Evolutionary conservation across 2,113 vertebrate species (phyloP).

Genomic region (Elephas maximus): DNA sequence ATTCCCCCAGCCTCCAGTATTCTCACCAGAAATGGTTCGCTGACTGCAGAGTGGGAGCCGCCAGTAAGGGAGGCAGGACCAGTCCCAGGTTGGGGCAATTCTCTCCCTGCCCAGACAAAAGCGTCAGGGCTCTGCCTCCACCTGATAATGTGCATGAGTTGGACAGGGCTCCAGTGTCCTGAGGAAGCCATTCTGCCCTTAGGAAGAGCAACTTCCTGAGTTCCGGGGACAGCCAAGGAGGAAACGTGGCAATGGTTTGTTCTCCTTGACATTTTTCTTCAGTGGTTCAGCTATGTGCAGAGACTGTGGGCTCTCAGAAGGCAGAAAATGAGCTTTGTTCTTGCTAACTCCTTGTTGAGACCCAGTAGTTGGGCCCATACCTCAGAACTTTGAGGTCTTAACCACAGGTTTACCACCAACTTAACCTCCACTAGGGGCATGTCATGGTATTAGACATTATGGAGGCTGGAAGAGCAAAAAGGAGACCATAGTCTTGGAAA

Average conservation of each 20-base stretch:
- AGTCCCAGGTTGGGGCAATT: background rate
- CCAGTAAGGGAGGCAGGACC: background rate
- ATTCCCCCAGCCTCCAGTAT: background rate
- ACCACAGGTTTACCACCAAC: background rate
- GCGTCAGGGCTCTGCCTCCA: background rate
- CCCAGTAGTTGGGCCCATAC: background rate
- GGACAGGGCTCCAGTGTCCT: slow-evolving; percentile 2
- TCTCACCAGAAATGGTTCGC: background rate
- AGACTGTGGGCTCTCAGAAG: background rate
- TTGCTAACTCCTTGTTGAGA: background rate
- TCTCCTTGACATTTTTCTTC: slow-evolving; percentile 30
- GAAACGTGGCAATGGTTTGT: slow-evolving; percentile 34
- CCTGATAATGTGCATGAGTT: background rate
- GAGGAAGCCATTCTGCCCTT: slow-evolving; percentile 26
- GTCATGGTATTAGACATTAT: background rate
- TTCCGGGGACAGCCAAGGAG: background rate
- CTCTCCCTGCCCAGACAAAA: background rate
- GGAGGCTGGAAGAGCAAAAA: background rate
- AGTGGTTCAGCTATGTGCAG: background rate
- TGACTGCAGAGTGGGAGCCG: background rate
- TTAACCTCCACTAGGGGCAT: background rate
- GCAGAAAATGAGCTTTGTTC: background rate
- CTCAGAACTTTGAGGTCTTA: background rate
- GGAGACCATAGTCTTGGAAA: background rate
- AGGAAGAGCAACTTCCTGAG: slow-evolving; percentile 61